Evolutionary conservation across 1,140 invertebrate genomes (phyloP).

Genomic region (Saccostrea glomerata): DNA sequence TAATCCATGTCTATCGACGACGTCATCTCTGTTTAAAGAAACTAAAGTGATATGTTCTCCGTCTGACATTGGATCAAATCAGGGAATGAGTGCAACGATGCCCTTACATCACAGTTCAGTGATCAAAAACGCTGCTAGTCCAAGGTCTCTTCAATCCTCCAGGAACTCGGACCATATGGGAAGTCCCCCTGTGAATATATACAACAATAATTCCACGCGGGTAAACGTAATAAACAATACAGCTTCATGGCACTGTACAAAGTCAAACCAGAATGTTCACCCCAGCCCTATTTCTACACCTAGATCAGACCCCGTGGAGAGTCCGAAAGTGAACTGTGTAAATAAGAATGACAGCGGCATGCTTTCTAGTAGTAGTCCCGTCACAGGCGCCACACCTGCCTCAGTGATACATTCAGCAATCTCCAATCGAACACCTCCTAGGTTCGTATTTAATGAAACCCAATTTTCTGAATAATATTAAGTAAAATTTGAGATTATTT

Average conservation of each 20-base stretch:
- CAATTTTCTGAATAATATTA: background rate
- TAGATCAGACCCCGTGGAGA: constrained; percentile 60
- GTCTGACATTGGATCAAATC: constrained; percentile 44
- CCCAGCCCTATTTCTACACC: constrained; percentile 62
- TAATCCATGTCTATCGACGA: constrained; percentile 45
- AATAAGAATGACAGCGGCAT: constrained; percentile 45
- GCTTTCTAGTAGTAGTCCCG: constrained; percentile 61
- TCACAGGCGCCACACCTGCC: constrained; percentile 66
- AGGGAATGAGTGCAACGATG: constrained; percentile 48
- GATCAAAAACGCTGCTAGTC: constrained; percentile 71
- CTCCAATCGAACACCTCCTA: constrained; percentile 55
- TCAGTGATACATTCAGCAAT: constrained; percentile 73
- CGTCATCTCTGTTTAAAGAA: constrained; percentile 56
- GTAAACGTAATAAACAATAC: constrained; percentile 63
- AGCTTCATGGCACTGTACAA: constrained; percentile 62
- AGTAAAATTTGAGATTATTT: background rate
- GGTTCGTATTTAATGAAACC: background rate
- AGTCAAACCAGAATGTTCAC: constrained; percentile 58
- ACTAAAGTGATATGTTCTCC: constrained; percentile 59
- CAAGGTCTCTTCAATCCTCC: constrained; percentile 48
- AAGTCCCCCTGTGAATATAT: constrained; percentile 57
- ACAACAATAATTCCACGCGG: constrained; percentile 55
- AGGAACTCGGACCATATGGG: constrained; percentile 58
- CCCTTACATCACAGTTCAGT: constrained; percentile 69
- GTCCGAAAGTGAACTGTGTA: constrained; percentile 60